These are phyloP conservation scores for Sternarchorhynchus goeldii DNA, from an alignment of 2,797 vertebrate species.

Conservation along the genomic window DNA sequence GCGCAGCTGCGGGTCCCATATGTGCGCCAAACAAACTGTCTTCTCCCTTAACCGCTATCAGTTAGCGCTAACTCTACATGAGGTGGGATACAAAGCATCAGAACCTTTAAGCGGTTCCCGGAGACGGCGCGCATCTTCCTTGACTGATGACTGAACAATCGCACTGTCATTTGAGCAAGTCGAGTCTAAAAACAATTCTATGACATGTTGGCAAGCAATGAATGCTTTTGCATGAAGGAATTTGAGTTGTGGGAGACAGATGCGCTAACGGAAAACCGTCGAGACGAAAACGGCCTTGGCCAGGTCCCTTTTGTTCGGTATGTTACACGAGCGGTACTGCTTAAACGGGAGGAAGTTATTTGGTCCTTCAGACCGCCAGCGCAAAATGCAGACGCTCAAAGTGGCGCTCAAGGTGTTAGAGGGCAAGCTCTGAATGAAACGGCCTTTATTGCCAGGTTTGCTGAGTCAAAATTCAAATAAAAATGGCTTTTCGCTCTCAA, in stretches of 20 bases:
- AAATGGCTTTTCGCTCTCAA: background rate
- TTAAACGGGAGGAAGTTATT: no score
- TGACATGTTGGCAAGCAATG: conserved; percentile 1
- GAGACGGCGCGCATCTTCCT: conserved; percentile 62
- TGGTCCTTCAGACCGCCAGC: no score
- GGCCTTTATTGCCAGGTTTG: background rate
- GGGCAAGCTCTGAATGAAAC: background rate
- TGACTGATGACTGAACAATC: conserved; percentile 68
- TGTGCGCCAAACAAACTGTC: conserved; percentile 48
- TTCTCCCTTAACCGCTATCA: conserved; percentile 34
- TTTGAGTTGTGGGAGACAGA: background rate
- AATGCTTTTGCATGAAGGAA: background rate
- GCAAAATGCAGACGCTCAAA: no score
- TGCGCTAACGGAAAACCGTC: background rate
- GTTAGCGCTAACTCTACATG: conserved; percentile 8
- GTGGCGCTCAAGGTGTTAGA: background rate
- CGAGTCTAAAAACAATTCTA: background rate
- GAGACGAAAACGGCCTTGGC: background rate
- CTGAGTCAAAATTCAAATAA: background rate
- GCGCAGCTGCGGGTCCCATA: conserved; percentile 42
- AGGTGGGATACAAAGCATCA: conserved; percentile 41
- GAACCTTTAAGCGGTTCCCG: conserved; percentile 58
- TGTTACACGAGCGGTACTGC: no score
- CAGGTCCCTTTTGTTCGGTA: background rate
- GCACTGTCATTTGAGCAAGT: conserved; percentile 57